These are phyloP conservation scores for Ophion ventricosus DNA, from an alignment of 2,888 invertebrate genomes.

Conservation along the genomic window DNA sequence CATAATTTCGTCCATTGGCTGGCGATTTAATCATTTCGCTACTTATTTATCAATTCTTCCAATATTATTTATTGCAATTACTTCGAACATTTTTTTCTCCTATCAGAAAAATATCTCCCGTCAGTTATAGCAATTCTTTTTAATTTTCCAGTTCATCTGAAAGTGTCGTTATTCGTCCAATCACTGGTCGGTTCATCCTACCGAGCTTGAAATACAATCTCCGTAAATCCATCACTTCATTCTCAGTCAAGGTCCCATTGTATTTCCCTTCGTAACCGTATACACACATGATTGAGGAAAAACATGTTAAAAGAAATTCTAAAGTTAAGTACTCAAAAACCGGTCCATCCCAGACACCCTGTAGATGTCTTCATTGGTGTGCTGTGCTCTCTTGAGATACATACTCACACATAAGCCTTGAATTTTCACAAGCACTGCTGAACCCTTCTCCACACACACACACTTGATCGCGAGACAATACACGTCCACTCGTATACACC, in stretches of 20 bases:
- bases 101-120: too few relatives aligned
- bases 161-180: too few relatives aligned
- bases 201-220: conserved; percentile 56
- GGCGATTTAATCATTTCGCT: too few relatives aligned
- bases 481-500: conserved; percentile 32
- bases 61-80: too few relatives aligned
- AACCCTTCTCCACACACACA: conserved; percentile 55
- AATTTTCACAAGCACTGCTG: conserved; percentile 20
- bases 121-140: too few relatives aligned
- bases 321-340: background rate
- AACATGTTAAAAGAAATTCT: too few relatives aligned
- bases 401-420: conserved; percentile 30
- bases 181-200: too few relatives aligned
- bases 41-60: too few relatives aligned
- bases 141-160: too few relatives aligned
- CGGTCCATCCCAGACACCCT: background rate
- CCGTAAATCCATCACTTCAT: conserved; percentile 41
- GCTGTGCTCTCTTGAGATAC: background rate
- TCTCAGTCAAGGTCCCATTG: conserved; percentile 58
- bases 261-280: conserved; percentile 33
- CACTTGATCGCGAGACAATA: conserved; percentile 28
- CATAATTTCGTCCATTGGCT: too few relatives aligned
- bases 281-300: background rate
- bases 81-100: too few relatives aligned
- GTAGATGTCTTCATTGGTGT: background rate